Evolutionary conservation across 2,888 invertebrate genomes (phyloP).

Genomic region (Uloborus plumipes): DNA sequence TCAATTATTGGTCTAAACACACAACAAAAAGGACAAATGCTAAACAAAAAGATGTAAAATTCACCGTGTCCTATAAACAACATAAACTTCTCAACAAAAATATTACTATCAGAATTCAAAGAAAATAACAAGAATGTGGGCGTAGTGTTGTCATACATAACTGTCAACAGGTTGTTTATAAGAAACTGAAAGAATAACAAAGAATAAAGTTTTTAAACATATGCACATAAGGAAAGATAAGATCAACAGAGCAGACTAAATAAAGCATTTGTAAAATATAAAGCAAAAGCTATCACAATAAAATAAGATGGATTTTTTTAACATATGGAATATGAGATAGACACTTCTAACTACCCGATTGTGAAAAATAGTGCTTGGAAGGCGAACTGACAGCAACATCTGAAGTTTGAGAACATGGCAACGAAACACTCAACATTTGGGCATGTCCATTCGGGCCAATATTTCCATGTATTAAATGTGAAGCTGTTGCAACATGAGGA

Average conservation of each 20-base stretch:
- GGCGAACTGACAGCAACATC: conserved; percentile 45
- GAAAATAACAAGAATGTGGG: no score
- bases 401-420: conserved; percentile 39
- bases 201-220: not conserved
- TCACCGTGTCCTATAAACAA: no score
- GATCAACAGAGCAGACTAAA: conserved; percentile 12
- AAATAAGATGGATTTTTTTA: not conserved
- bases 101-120: no score
- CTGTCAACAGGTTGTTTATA: no score
- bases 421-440: conserved; percentile 35
- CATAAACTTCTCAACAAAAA: no score
- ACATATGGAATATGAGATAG: conserved; percentile 14
- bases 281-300: conserved; percentile 39
- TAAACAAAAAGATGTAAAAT: no score
- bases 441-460: conserved; percentile 29
- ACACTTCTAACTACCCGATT: conserved; percentile 32
- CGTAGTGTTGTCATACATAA: no score
- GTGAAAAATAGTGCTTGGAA: conserved; percentile 38
- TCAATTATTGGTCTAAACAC: no score
- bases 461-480: conserved; percentile 29
- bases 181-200: not conserved
- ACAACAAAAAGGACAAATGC: no score
- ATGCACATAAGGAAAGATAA: not conserved
- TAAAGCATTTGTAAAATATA: not conserved
- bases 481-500: conserved; percentile 21